Conservation (phyloP, 2,113 vertebrate species). For the Nesoenas mayeri region DNA sequence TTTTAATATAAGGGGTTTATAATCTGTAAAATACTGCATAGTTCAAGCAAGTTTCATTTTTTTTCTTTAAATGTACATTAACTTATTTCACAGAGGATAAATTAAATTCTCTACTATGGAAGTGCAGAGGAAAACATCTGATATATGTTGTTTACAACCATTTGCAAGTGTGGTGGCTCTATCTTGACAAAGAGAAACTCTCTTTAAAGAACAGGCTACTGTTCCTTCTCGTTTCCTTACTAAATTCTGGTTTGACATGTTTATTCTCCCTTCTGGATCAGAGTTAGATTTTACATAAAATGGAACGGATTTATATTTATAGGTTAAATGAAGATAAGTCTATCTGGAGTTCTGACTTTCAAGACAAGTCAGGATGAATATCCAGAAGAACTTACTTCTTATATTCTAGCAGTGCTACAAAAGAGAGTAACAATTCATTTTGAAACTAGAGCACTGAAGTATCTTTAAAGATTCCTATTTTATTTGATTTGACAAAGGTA, state of each 20-base stretch:
- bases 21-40: not conserved
- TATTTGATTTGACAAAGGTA: conserved; percentile 45
- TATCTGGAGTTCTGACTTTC: not conserved
- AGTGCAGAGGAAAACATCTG: not conserved
- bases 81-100: not conserved
- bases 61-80: not conserved
- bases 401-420: not conserved
- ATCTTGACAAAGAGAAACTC: not conserved
- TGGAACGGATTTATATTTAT: conserved; percentile 14
- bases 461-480: conserved; percentile 54
- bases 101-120: not conserved
- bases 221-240: not conserved
- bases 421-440: not conserved
- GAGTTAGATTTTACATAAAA: conserved; percentile 9
- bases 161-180: not conserved
- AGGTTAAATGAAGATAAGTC: conserved; percentile 3
- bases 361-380: not conserved
- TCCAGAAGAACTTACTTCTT: not conserved
- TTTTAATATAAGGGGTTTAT: not conserved
- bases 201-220: not conserved
- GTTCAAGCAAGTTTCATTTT: not conserved
- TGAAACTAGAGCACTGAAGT: not conserved
- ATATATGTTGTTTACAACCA: not conserved
- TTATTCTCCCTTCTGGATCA: not conserved
- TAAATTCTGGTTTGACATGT: not conserved